Conservation (phyloP, 2,888 invertebrate genomes). For the Cylindroiulus punctatus region DNA sequence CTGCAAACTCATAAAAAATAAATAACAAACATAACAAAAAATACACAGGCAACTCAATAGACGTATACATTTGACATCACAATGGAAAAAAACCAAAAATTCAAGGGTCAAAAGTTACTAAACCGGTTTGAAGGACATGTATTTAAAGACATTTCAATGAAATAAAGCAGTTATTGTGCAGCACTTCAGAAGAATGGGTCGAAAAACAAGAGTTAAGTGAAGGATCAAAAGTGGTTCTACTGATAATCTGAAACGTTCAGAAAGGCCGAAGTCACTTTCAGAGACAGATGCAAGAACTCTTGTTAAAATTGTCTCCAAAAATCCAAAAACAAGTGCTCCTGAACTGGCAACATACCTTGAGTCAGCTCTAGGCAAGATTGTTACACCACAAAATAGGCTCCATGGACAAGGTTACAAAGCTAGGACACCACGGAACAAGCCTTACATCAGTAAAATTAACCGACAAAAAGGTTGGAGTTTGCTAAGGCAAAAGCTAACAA, state of each 20-base stretch:
- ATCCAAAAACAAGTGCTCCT: constrained; percentile 21
- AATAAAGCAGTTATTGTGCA: neutral
- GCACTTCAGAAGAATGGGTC: constrained; percentile 31
- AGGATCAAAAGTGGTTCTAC: constrained; percentile 17
- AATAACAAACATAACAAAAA: neutral
- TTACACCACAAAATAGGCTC: constrained; percentile 27
- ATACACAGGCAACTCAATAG: constrained; percentile 2
- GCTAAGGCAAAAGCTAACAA: constrained; percentile 35
- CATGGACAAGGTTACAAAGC: constrained; percentile 36
- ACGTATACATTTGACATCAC: neutral
- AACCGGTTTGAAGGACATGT: neutral
- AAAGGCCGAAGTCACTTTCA: constrained; percentile 36
- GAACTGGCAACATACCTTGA: constrained; percentile 27
- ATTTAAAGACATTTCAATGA: neutral
- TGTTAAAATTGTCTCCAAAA: constrained; percentile 40
- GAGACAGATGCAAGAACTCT: constrained; percentile 17
- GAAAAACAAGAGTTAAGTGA: constrained; percentile 33
- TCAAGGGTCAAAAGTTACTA: constrained; percentile 4
- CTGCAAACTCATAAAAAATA: no score
- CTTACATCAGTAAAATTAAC: constrained; percentile 37
- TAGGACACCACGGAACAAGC: constrained; percentile 44
- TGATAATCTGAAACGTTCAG: constrained; percentile 36
- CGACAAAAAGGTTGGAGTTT: constrained; percentile 24
- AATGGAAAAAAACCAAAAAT: neutral
- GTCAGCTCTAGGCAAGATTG: constrained; percentile 5